Percentiles rank a stretch among this genome's conserved stretches.
Conservation (phyloP, 2,797 vertebrate species). For the Onychomys arenicola region DNA sequence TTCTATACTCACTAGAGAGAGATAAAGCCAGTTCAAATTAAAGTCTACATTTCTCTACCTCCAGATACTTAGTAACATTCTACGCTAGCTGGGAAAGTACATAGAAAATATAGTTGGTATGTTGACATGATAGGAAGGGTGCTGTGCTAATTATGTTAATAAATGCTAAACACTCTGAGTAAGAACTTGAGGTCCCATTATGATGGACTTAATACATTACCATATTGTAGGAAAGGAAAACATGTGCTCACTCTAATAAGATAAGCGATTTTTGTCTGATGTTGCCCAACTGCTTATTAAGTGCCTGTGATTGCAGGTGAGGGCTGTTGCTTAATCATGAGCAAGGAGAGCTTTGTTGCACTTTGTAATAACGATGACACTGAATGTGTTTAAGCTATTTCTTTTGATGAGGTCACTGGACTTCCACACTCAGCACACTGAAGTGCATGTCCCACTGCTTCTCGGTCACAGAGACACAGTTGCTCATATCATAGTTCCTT, state of each 20-base stretch:
- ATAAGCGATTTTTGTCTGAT: slow-evolving; percentile 45
- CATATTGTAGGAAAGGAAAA: slow-evolving; percentile 63
- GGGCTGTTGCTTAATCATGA: slow-evolving; percentile 34
- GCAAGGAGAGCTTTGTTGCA: neutral
- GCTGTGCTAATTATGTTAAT: slow-evolving; percentile 40
- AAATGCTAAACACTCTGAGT: slow-evolving; percentile 50
- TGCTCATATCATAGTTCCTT: neutral
- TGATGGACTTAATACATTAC: slow-evolving; percentile 50
- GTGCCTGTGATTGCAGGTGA: slow-evolving; percentile 5
- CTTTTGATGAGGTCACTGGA: slow-evolving; percentile 47
- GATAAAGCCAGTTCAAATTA: slow-evolving; percentile 38
- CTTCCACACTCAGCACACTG: neutral
- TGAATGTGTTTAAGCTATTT: slow-evolving; percentile 45
- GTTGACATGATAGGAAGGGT: neutral
- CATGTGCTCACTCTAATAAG: slow-evolving; percentile 28
- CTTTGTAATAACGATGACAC: slow-evolving; percentile 22
- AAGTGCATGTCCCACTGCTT: neutral
- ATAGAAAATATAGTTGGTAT: neutral
- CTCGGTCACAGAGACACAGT: neutral
- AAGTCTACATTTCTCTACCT: slow-evolving; percentile 10
- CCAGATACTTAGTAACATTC: slow-evolving; percentile 1
- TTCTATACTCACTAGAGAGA: neutral
- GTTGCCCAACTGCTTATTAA: slow-evolving; percentile 61
- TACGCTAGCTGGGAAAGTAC: neutral
- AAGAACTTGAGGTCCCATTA: slow-evolving; percentile 56